Evolutionary conservation across 2,797 vertebrate species (phyloP).

Genomic region (Anguilla marmorata): DNA sequence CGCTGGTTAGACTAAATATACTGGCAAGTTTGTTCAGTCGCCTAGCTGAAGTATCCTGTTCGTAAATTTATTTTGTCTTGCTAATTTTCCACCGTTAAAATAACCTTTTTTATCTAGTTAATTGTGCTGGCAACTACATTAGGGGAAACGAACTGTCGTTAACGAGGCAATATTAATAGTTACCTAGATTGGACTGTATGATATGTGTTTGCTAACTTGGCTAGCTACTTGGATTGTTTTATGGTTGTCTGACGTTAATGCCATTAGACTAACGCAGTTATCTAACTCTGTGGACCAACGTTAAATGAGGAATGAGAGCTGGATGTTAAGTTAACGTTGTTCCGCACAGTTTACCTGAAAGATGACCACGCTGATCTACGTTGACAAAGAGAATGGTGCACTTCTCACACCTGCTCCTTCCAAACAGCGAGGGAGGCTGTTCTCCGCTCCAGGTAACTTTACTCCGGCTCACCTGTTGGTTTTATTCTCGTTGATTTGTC

Average conservation of each 20-base stretch:
- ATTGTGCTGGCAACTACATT: too few relatives aligned
- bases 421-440: conserved; percentile 48
- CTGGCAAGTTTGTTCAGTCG: neutral
- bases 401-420: conserved; percentile 32
- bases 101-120: too few relatives aligned
- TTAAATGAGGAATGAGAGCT: neutral
- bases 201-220: too few relatives aligned
- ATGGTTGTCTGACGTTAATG: too few relatives aligned
- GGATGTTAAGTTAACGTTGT: neutral
- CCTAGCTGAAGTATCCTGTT: neutral
- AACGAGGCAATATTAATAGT: too few relatives aligned
- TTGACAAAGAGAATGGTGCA: conserved; percentile 50
- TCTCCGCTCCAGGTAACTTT: conserved; percentile 49
- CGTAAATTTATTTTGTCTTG: neutral
- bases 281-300: neutral
- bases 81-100: neutral
- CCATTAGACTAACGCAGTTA: too few relatives aligned
- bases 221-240: too few relatives aligned
- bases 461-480: neutral
- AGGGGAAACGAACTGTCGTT: too few relatives aligned
- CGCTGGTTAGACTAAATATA: neutral
- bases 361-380: conserved; percentile 48
- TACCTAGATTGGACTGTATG: too few relatives aligned
- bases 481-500: neutral
- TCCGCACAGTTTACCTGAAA: neutral